Evolutionary conservation across 2,113 vertebrate species (phyloP).

Genomic region (Oncorhynchus tshawytscha): DNA sequence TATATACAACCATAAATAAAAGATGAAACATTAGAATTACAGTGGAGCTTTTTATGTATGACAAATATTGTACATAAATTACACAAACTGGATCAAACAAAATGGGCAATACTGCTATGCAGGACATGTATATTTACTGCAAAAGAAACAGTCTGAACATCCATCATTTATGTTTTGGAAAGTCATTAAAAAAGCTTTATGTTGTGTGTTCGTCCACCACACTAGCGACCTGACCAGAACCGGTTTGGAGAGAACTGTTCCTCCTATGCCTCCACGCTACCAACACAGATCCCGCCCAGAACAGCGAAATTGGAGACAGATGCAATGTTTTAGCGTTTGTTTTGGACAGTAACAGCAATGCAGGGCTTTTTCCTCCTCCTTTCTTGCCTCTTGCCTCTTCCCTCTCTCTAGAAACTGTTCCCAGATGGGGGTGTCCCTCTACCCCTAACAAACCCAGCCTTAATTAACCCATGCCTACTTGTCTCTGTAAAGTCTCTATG

Average conservation of each 20-base stretch:
- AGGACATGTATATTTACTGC: not conserved
- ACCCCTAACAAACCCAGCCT: not conserved
- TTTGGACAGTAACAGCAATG: not conserved
- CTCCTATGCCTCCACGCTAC: not conserved
- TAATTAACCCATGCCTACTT: not conserved
- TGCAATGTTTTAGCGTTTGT: constrained; percentile 15
- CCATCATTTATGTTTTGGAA: not conserved
- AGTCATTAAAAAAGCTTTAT: constrained; percentile 3
- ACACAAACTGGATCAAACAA: not conserved
- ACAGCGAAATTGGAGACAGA: constrained; percentile 20
- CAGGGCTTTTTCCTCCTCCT: not conserved
- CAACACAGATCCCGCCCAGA: constrained; percentile 7
- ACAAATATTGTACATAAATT: not conserved
- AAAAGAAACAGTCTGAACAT: not conserved
- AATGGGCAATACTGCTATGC: not conserved
- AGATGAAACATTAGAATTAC: constrained; percentile 1
- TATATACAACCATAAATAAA: constrained; percentile 33
- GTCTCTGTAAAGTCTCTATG: not conserved
- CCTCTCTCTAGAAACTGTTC: no score
- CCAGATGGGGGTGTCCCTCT: not conserved
- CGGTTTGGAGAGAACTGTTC: constrained; percentile 11
- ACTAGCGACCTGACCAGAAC: constrained; percentile 10
- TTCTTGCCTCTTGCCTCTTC: not conserved
- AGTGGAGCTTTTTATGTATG: not conserved
- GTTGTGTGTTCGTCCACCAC: constrained; percentile 24